Percentiles rank a stretch among this genome's conserved stretches.
Evolutionary conservation across 2,113 vertebrate species (phyloP).

Genomic region (Anoura caudifer): DNA sequence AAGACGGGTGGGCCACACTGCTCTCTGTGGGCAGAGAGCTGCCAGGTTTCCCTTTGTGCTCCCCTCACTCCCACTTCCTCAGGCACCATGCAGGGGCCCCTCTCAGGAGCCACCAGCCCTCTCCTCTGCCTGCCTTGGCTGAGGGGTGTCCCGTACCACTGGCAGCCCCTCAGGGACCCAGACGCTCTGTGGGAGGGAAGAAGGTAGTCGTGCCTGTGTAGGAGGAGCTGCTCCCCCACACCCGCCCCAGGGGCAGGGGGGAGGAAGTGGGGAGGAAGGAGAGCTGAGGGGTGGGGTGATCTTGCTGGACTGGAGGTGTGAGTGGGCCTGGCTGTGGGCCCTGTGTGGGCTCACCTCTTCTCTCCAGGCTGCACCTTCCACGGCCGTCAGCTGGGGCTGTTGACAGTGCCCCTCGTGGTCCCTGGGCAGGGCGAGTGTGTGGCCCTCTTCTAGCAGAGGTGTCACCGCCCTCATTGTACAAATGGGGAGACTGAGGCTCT

Average conservation of each 20-base stretch:
- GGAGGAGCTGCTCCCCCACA: neutral
- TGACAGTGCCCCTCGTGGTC: rapidly evolving
- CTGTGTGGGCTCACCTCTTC: neutral
- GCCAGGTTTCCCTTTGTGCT: neutral
- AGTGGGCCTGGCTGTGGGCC: neutral
- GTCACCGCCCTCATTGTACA: neutral
- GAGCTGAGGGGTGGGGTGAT: neutral
- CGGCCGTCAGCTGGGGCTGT: neutral
- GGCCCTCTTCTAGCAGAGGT: neutral
- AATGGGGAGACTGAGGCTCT: neutral
- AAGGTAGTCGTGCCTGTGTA: neutral
- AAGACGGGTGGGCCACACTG: rapidly evolving
- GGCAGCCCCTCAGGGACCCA: neutral
- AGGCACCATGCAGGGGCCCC: neutral
- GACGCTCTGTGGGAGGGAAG: neutral
- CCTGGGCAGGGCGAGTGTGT: neutral
- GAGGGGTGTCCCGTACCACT: neutral
- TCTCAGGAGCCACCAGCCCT: neutral
- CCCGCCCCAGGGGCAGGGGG: neutral
- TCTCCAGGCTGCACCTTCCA: neutral
- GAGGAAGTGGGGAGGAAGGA: neutral
- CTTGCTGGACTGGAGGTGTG: neutral
- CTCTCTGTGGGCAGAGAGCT: neutral
- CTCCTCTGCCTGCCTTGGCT: neutral
- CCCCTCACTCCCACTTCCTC: neutral